phyloP scores from a whole-genome alignment of 2,113 vertebrate genomes.

The Puntigrus tetrazona region DNA sequence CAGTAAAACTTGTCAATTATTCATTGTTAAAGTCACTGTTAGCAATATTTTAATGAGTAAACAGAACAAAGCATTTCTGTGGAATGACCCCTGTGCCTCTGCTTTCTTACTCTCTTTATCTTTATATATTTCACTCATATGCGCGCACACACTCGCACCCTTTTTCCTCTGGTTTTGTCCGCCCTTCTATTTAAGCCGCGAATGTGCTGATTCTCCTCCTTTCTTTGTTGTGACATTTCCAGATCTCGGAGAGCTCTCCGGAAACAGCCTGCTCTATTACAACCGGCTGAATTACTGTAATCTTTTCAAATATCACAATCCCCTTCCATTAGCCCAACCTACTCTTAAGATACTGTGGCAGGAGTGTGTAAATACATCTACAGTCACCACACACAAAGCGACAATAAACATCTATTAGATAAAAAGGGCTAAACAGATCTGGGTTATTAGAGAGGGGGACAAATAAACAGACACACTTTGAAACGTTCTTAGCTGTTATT shows the following conservation, averaged over 20 bases:
- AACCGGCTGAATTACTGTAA: slow-evolving; percentile 62
- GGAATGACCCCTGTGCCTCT: slow-evolving; percentile 13
- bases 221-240: slow-evolving; percentile 62
- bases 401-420: slow-evolving; percentile 51
- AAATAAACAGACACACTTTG: slow-evolving; percentile 36
- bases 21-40: background rate
- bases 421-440: slow-evolving; percentile 37
- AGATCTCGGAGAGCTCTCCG: slow-evolving; percentile 52
- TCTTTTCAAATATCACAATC: slow-evolving; percentile 68
- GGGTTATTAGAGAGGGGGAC: slow-evolving; percentile 42
- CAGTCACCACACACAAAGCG: slow-evolving; percentile 25
- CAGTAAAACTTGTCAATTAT: background rate
- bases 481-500: slow-evolving; percentile 26
- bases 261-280: slow-evolving; percentile 60
- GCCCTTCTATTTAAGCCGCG: slow-evolving; percentile 44
- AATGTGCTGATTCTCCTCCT: slow-evolving; percentile 49
- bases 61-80: background rate
- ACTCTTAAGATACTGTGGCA: slow-evolving; percentile 55
- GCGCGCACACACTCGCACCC: background rate
- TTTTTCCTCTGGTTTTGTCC: slow-evolving; percentile 41
- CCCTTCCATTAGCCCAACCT: slow-evolving; percentile 61
- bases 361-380: slow-evolving; percentile 51
- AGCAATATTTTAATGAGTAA: background rate
- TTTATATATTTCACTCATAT: background rate
- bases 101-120: background rate